These are phyloP conservation scores for Micronisus gabar DNA, from an alignment of 2,113 vertebrate species.

Conservation along the genomic window DNA sequence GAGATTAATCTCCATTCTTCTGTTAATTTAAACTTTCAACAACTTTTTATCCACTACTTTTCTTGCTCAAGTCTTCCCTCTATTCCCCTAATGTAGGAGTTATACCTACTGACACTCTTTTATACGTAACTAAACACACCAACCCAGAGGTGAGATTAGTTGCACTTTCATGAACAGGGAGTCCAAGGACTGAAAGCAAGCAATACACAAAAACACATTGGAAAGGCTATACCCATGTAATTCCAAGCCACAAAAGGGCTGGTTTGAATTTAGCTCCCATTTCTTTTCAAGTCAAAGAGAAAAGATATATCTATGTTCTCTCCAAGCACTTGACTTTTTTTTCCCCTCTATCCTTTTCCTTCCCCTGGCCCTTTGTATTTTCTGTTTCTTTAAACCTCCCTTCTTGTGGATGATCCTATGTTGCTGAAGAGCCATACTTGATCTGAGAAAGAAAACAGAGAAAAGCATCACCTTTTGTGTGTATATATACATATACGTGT, in stretches of 20 bases:
- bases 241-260: not conserved
- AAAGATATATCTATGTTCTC: not conserved
- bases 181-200: not conserved
- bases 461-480: not conserved
- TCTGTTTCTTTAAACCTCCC: not conserved
- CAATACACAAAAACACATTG: not conserved
- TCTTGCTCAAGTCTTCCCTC: not conserved
- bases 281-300: not conserved
- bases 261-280: not conserved
- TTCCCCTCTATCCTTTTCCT: not conserved
- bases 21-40: not conserved
- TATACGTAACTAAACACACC: not conserved
- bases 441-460: not conserved
- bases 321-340: not conserved
- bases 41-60: not conserved
- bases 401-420: not conserved
- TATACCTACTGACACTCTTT: not conserved
- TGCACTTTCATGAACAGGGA: not conserved
- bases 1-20: not conserved
- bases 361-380: not conserved
- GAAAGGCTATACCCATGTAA: not conserved
- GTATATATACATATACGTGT: accelerated
- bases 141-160: not conserved
- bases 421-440: not conserved
- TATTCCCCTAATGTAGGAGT: not conserved